These are phyloP conservation scores for Helicoverpa armigera DNA, from an alignment of 1,140 invertebrate genomes.

Conservation along the genomic window DNA sequence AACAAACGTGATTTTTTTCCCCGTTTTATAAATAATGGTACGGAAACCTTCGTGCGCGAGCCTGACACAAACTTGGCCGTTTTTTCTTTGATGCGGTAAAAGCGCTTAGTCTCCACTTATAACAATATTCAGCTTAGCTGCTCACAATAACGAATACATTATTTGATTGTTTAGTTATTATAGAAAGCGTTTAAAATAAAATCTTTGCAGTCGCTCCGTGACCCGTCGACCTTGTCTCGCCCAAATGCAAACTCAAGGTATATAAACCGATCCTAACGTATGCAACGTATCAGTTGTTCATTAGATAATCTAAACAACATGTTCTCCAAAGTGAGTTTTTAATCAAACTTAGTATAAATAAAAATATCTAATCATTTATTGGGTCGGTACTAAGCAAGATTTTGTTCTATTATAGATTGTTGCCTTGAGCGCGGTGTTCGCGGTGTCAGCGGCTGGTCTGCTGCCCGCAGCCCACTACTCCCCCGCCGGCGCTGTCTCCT, in stretches of 20 bases:
- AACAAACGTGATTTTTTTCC: too few species aligned
- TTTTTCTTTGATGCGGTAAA: too few species aligned
- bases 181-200: conserved; percentile 36
- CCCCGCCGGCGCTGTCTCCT: conserved; percentile 71
- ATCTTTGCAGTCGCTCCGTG: conserved; percentile 36
- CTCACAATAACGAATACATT: neutral
- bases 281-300: conserved; percentile 56
- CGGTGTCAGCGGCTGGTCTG: conserved; percentile 68
- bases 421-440: conserved; percentile 69
- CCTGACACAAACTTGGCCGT: too few species aligned
- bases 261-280: conserved; percentile 52
- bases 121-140: too few species aligned
- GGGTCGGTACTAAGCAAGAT: neutral
- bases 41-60: too few species aligned
- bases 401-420: conserved; percentile 60
- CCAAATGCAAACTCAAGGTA: conserved; percentile 41
- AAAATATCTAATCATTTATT: conserved; percentile 9
- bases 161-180: neutral
- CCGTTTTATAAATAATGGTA: too few species aligned
- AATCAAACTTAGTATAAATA: conserved; percentile 41
- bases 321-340: conserved; percentile 68
- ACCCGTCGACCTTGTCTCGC: conserved; percentile 55
- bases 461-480: conserved; percentile 71
- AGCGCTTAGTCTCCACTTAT: too few species aligned
- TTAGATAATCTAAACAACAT: conserved; percentile 58